These are phyloP conservation scores for Okamejei kenojei DNA, from an alignment of 2,797 vertebrate genomes.

Conservation along the genomic window DNA sequence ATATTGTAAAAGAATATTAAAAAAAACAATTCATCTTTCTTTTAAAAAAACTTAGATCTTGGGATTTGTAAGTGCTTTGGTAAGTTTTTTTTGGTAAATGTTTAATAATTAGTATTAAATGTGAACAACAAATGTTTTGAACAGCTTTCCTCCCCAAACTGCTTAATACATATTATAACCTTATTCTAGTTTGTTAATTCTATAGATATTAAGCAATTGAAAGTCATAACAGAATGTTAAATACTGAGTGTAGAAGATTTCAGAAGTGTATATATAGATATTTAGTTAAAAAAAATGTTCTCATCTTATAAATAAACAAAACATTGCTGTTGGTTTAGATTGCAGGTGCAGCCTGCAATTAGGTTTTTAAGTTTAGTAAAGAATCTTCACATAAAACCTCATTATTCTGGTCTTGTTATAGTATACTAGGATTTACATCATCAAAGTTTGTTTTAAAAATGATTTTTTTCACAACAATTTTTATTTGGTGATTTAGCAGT, in stretches of 20 bases:
- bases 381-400: background rate
- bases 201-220: background rate
- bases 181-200: background rate
- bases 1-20: background rate
- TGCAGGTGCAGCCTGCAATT: background rate
- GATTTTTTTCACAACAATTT: background rate
- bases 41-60: background rate
- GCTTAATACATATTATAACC: background rate
- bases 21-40: background rate
- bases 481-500: background rate
- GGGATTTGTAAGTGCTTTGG: background rate
- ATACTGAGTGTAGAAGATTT: background rate
- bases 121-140: background rate
- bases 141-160: background rate
- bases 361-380: background rate
- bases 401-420: background rate
- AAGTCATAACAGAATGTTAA: background rate
- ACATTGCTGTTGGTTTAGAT: background rate
- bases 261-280: background rate
- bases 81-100: background rate
- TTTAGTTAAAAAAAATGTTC: background rate
- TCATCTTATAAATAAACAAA: background rate
- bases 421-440: background rate
- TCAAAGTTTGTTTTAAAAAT: background rate
- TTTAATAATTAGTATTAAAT: background rate